Percentiles rank a stretch among this genome's conserved stretches.
phyloP scores from a whole-genome alignment of 2,888 invertebrate genomes.

The Coremacera marginata region DNA sequence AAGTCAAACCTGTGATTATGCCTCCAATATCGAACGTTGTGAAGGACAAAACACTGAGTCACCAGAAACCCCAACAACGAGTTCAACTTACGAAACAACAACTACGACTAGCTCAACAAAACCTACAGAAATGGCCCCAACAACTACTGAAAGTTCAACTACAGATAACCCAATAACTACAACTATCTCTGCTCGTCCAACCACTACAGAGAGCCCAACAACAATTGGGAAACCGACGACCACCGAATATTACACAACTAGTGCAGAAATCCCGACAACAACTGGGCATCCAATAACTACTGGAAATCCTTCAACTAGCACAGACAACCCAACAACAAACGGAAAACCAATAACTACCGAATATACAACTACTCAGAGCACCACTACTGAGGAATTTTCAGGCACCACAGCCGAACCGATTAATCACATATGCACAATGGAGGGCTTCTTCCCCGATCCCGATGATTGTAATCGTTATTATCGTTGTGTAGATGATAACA shows the following conservation, averaged over 20 bases:
- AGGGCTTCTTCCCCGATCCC: slow-evolving; percentile 70
- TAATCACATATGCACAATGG: slow-evolving; percentile 62
- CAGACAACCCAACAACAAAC: slow-evolving; percentile 26
- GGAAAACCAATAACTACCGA: slow-evolving; percentile 36
- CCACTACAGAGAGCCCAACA: slow-evolving; percentile 38
- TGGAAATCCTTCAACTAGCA: slow-evolving; percentile 6
- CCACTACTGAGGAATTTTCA: slow-evolving; percentile 31
- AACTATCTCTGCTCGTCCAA: too few relatives aligned
- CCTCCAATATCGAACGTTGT: slow-evolving; percentile 56
- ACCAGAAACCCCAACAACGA: slow-evolving; percentile 27
- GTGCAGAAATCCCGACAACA: slow-evolving; percentile 33
- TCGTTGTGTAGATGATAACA: slow-evolving; percentile 69
- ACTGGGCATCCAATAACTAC: slow-evolving; percentile 35
- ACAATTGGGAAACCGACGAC: slow-evolving; percentile 39
- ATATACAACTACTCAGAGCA: slow-evolving; percentile 25
- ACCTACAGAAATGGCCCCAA: slow-evolving; percentile 36
- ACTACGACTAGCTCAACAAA: slow-evolving; percentile 21
- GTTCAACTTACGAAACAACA: neutral
- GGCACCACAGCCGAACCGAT: slow-evolving; percentile 50
- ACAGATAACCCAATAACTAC: slow-evolving; percentile 22
- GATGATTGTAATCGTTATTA: slow-evolving; percentile 74
- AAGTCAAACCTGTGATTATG: slow-evolving; percentile 37
- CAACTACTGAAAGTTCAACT: neutral
- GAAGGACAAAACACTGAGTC: slow-evolving; percentile 49
- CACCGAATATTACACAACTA: slow-evolving; percentile 24